Evolutionary conservation across 2,113 vertebrate species (phyloP), one percentile per base, ranked within the genome.

Genomic region (Clupea harengus): DNA sequence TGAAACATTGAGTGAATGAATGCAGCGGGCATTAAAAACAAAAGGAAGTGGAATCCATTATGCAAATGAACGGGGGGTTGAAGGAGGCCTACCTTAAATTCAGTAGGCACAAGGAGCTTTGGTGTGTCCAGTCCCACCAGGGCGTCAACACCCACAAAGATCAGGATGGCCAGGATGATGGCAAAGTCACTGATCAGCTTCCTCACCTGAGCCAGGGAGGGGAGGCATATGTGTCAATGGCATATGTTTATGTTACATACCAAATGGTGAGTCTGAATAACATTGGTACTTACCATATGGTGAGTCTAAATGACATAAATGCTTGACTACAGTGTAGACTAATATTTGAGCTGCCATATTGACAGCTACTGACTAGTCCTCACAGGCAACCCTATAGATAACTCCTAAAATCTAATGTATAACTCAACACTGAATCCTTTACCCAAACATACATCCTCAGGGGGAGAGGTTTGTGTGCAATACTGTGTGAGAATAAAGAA

Each of bases 161-260:
- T 97, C 83, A 99, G 90, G 89, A 99, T 99, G 87, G 98, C 96
- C 93, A 99, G 90, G 88, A 99, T 96, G 92, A 99, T 99, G 93
- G 98, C 97, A 88, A 99, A 99, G 93, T 99, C 98, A 89, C 98
- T 99, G 95, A 99, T 96, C 82, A 99, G 95, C 86, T 99, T 99
- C 88, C 98, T 96, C 90, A 99, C 97, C 98, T 99, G 91, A 11
- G 39, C 39, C 39, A 39, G 39, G 87, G 88, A 20, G 82, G 18
- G 17, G 6, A 4, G 54, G 20, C 54, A 60, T 22, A 6, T 60
- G 4, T 6, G 54, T 18, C 18, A 22, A 22, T 18, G 20, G 6
- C 20, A 60, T 6, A 60, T 60, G 54, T 60, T 6, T 60, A 54
- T 18, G 52, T 0, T 49, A 49, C 10, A 1, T 49, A 49, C 47